Conservation (phyloP, 2,888 invertebrate species). For the Bugulina stolonifera region DNA sequence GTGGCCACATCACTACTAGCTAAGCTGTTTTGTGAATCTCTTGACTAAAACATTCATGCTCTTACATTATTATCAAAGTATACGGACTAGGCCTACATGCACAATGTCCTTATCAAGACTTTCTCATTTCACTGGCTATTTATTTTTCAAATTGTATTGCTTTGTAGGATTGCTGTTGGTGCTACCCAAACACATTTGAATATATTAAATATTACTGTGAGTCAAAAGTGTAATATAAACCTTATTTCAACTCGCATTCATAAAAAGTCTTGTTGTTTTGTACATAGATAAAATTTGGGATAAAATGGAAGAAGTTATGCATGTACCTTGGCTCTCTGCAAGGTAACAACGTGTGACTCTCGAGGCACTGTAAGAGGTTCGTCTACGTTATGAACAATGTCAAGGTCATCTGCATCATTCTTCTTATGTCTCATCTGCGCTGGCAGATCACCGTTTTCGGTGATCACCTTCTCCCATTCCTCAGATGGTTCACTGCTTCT, state of each 20-base stretch:
- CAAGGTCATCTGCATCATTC: background rate
- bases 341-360: background rate
- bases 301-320: background rate
- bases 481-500: background rate
- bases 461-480: conserved; percentile 16
- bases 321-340: conserved; percentile 21
- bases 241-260: too few species aligned
- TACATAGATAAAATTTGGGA: background rate
- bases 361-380: background rate
- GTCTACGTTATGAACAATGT: conserved; percentile 18
- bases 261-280: too few species aligned
- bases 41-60: conserved; percentile 6
- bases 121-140: too few species aligned
- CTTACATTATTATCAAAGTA: too few species aligned
- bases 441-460: background rate
- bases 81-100: too few species aligned
- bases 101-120: too few species aligned
- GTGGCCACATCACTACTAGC: conserved; percentile 3
- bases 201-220: too few species aligned
- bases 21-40: background rate
- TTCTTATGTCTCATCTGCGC: background rate
- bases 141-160: too few species aligned
- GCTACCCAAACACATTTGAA: too few species aligned
- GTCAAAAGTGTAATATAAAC: too few species aligned
- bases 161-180: too few species aligned